These are phyloP conservation scores for Artibeus jamaicensis DNA, from an alignment of 2,797 vertebrate genomes.

Conservation along the genomic window DNA sequence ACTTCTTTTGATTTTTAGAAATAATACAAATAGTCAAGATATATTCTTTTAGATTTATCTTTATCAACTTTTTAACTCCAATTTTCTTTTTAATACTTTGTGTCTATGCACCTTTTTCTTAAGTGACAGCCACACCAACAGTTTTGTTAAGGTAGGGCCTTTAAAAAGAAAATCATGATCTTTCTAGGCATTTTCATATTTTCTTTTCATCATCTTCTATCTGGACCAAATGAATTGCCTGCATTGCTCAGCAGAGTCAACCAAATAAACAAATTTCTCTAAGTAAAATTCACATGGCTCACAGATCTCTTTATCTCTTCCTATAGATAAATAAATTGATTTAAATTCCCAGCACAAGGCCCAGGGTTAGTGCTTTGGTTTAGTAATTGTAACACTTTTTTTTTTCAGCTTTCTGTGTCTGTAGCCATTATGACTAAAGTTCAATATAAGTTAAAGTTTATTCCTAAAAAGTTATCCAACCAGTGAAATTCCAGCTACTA, in stretches of 20 bases:
- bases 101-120: not conserved
- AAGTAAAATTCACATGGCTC: not conserved
- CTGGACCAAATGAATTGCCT: not conserved
- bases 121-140: not conserved
- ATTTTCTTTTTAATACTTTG: not conserved
- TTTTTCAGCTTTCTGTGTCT: not conserved
- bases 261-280: not conserved
- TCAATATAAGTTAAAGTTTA: slow-evolving; percentile 46
- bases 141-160: not conserved
- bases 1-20: not conserved
- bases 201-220: not conserved
- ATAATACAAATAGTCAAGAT: not conserved
- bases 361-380: not conserved
- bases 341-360: not conserved
- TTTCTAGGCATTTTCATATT: not conserved
- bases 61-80: not conserved
- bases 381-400: not conserved
- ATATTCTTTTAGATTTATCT: not conserved
- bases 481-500: slow-evolving; percentile 15
- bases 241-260: not conserved
- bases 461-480: not conserved
- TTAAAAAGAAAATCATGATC: not conserved
- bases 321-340: not conserved
- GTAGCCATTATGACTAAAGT: slow-evolving; percentile 23
- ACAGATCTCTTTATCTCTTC: not conserved